Evolutionary conservation across 2,888 invertebrate species (phyloP), one percentile per base, ranked within the genome.

Genomic region (Nephrotoma guestfalica): DNA sequence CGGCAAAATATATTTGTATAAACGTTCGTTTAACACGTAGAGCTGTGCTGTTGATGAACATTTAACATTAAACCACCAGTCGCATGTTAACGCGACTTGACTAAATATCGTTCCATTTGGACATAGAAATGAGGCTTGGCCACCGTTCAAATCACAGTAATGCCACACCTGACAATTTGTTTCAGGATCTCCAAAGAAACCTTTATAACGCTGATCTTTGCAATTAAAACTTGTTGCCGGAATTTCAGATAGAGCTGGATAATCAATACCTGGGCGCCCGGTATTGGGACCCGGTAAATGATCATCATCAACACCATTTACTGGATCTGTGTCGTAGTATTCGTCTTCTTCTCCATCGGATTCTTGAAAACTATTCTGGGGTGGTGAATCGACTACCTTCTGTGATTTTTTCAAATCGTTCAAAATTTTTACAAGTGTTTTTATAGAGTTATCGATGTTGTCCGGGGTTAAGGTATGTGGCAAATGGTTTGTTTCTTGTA

Each of bases 1-100:
- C 4, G 97, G 97, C 88, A 97, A 90, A 88, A 97, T 97, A 89
- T 96, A 97, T 90, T 97, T 97, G 92, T 97, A 97, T 3, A 97
- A 93, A 88, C 97, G 94, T 91, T 97, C 97, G 89, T 97, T 97
- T 4, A 97, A 92, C 2, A 97, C 97, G 90, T 97, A 97, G 0
- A 96, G 93, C 90, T 97, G 97, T 0, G 96, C 92, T 0, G 97
- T 97, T 13, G 95, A 94, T 41, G 96, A 94, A 90, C 97, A 97
- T 89, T 96, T 95, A 0, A 97, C 97, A 90, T 97, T 97, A 91
- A 96, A 97, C 97, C 97, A 97, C 97, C 97, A 97, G 90, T 97
- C 97, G 89, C 97, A 97, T 0, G 97, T 97, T 83, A 97, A 92
- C 0, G 95, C 96, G 13, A 96, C 91, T 92, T 97, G 97, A 88